Evolutionary conservation across 2,888 invertebrate genomes (phyloP), one percentile per base, ranked within the genome.

Genomic region (Masnerella sp.): DNA sequence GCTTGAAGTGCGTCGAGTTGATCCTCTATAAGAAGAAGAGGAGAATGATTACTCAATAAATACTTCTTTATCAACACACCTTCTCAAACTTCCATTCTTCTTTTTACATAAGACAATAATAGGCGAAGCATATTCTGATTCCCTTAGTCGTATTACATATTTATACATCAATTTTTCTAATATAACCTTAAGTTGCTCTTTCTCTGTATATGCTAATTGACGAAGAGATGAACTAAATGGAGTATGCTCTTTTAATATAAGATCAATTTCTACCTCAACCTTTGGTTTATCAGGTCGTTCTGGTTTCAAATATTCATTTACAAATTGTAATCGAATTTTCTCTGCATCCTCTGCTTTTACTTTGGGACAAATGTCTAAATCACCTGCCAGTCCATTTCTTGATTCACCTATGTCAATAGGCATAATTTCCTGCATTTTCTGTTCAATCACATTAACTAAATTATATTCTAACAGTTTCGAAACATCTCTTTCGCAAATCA

Each of bases 51-150:
- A 2, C 54, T 45, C 8, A 47, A 25, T 2, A 67, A 11, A 14
- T n/a, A 9, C 30, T 56, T 45, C 32, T 67, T 49, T 4, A n/a
- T 64, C 64, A n/a, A 64, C 34, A 12, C 64, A 54, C 45, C 25
- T 64, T 9, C 54, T 11, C 0, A 11, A 9, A 9, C 40, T 43
- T 0, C 54, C 45, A 18, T 32, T 45, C 7, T 34, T 52, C n/a
- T 64, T 64, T 18, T n/a, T 18, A 5, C 11, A 15, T 2, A 54
- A 8, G 2, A 54, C 64, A 36, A n/a, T n/a, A n/a, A 64, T 28
- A 4, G 64, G 43, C 9, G 64, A 64, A 0, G 36, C 34, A 28
- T 45, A 54, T 11, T 64, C 64, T 0, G 64, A 64, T n/a, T 62
- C 42, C 30, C 61, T 62, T 5, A 40, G 51, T 14, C 42, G 12